A percentile compares a stretch with the other conserved stretches of the same genome.
Conservation (phyloP, 2,797 vertebrate genomes). For the Lacerta agilis region DNA sequence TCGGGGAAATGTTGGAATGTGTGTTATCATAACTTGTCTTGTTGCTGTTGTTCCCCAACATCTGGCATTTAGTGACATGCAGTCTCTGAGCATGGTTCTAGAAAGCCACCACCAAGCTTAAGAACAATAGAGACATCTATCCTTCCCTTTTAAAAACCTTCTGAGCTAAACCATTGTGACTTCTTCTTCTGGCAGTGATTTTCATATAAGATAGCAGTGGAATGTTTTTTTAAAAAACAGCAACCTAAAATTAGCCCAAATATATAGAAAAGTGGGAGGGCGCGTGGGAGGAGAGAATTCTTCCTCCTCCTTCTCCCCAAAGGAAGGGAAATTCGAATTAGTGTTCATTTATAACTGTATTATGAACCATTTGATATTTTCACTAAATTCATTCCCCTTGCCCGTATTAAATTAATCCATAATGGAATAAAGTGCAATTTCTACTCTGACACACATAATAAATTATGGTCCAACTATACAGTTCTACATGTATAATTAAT, state of each 20-base stretch:
- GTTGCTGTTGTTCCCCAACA: not conserved
- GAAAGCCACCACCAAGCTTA: not conserved
- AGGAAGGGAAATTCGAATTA: conserved; percentile 70
- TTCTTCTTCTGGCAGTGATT: not conserved
- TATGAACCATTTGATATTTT: conserved; percentile 79
- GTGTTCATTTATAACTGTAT: conserved; percentile 77
- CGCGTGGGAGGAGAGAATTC: not conserved
- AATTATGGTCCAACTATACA: conserved; percentile 76
- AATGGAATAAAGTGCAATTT: conserved; percentile 75
- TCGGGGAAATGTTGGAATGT: no score
- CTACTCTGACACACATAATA: conserved; percentile 77
- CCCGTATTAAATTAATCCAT: conserved; percentile 77
- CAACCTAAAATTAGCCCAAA: conserved; percentile 45
- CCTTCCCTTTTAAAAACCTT: not conserved
- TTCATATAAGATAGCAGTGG: not conserved
- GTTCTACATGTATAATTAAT: conserved; percentile 82
- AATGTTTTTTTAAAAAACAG: conserved; percentile 59
- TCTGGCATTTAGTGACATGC: not conserved
- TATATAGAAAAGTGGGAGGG: conserved; percentile 19
- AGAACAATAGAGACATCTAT: not conserved
- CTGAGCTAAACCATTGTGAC: not conserved
- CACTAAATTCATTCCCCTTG: conserved; percentile 73
- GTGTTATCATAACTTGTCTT: no score
- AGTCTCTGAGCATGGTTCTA: not conserved
- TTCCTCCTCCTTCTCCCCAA: conserved; percentile 57